Evolutionary conservation across 2,113 vertebrate species (phyloP), one percentile per base, ranked within the genome.

Genomic region (Amia ocellicauda): DNA sequence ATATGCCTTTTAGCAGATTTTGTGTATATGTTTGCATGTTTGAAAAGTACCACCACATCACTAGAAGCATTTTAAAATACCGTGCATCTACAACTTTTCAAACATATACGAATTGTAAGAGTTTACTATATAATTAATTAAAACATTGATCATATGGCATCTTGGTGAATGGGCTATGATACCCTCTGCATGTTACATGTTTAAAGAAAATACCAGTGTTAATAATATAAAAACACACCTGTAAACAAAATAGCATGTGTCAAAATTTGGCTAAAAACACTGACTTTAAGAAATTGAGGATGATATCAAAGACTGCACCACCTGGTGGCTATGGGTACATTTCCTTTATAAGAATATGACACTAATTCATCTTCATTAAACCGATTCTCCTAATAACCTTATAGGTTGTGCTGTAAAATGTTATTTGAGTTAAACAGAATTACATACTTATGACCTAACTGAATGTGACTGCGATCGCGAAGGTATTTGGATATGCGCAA

Each of bases 401-500:
- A n/a, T 78, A 73, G 73, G 72, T 76, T 76, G 63, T 74, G 63
- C 53, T 27, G 26, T 55, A 70, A 52, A 73, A 66, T 69, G 62
- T 69, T 57, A 73, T 76, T 79, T 74, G 73, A 80, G 69, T 74
- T 69, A 79, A 74, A 76, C 69, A 62, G 77, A 80, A 82, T 69
- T 67, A 58, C 76, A 81, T 80, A 82, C 75, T 78, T 77, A 87
- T 83, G 79, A 77, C 74, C 71, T 85, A 83, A 74, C 63, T 66
- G 78, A 65, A 74, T 82, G 80, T 72, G 74, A 77, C 75, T 78
- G 75, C 73, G 77, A 83, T 84, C 78, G 77, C 75, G 72, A 70
- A 72, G 74, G 70, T 64, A 88, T 90, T 89, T 88, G 83, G 87
- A 89, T 89, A 85, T 83, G 85, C 81, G 84, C 83, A 85, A 85